Evolutionary conservation across 2,797 vertebrate species (phyloP), one percentile per base, ranked within the genome.

Genomic region (Echiichthys vipera): DNA sequence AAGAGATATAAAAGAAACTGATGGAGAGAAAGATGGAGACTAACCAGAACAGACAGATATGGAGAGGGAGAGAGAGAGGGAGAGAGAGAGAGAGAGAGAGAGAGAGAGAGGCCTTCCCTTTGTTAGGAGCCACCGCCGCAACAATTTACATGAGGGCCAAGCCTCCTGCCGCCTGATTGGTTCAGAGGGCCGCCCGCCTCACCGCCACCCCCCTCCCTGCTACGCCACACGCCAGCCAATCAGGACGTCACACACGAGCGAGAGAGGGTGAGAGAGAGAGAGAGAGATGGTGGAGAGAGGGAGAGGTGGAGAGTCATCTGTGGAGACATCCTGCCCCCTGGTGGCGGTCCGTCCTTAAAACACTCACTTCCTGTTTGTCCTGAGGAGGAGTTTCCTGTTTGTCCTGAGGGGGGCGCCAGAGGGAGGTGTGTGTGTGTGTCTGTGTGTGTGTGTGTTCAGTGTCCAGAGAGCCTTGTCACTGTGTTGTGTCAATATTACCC

Each of bases 111-210:
- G 49, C 32, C 61, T 9, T 71, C 78, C 61, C 81, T 89, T 84
- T 89, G 86, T 89, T 81, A 61, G n/a, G 49, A 82, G 69, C 78
- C 84, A 77, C 91, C 90, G 89, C 91, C 90, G 90, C 92, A 94
- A 87, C 90, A 89, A 93, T 93, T 94, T 94, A 89, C 92, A 94
- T 94, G 87, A 88, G 72, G 53, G 80, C 85, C 78, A 32, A 29
- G 68, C 87, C 86, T 76, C 82, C 85, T 71, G 55, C 9, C 17
- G 36, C 68, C 88, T 56, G 81, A 94, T 94, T 92, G 92, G 93
- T 62, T 24, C 57, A 68, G 20, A 57, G 73, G 51, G 34, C 20
- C 43, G 53, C 75, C 67, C 46, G 30, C 81, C 80, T 71, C 57
- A 49, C 59, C 36, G 7, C 63, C 43, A 36, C 74, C 77, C 54